Conservation (phyloP, 2,113 vertebrate species). For the Archocentrus centrarchus region DNA sequence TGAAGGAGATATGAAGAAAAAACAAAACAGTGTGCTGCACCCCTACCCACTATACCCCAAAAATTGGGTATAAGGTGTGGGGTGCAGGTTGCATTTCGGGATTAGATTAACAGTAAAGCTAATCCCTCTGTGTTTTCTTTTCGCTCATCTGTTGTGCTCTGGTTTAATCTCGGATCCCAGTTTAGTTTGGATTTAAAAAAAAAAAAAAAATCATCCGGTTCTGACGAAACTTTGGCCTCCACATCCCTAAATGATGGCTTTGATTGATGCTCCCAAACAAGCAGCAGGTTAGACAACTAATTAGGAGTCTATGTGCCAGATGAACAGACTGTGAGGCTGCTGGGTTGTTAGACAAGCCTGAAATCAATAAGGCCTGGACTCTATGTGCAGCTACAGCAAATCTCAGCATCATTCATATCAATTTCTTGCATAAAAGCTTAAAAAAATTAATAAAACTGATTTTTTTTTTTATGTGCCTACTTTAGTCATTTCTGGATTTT, state of each 20-base stretch:
- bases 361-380: slow-evolving; percentile 56
- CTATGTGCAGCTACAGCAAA: not conserved
- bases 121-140: slow-evolving; percentile 24
- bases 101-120: slow-evolving; percentile 31
- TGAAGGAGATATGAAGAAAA: slow-evolving; percentile 84
- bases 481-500: not conserved
- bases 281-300: slow-evolving; percentile 67
- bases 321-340: slow-evolving; percentile 58
- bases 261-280: slow-evolving; percentile 48
- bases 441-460: not conserved
- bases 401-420: not conserved
- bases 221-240: slow-evolving; percentile 11
- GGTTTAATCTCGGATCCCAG: not conserved
- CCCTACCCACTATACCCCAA: not conserved
- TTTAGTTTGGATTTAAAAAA: not conserved
- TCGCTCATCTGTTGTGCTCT: not conserved
- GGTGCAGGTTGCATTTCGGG: slow-evolving; percentile 3
- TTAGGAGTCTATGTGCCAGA: slow-evolving; percentile 65
- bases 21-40: not conserved
- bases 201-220: not conserved
- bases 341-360: slow-evolving; percentile 37
- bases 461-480: not conserved
- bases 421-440: not conserved
- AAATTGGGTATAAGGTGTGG: not conserved
- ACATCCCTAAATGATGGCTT: not conserved